These are phyloP conservation scores for Himantopus leucocephalus DNA, from an alignment of 2,113 vertebrate genomes.

Conservation along the genomic window DNA sequence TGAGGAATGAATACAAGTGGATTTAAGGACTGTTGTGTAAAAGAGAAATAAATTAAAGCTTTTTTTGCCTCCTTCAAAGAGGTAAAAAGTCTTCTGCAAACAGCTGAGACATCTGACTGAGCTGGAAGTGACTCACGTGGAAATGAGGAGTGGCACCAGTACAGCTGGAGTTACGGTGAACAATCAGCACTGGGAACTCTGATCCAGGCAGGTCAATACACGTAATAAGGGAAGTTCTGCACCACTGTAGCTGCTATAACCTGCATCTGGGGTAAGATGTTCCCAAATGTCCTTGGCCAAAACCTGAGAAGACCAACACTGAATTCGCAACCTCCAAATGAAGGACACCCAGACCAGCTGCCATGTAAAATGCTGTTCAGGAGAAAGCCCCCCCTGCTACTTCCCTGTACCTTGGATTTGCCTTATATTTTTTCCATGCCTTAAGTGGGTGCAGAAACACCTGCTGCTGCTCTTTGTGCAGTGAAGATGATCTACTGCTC, in stretches of 20 bases:
- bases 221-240: not conserved
- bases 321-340: not conserved
- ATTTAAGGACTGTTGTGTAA: not conserved
- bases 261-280: not conserved
- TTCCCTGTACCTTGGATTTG: not conserved
- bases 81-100: not conserved
- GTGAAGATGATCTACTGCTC: not conserved
- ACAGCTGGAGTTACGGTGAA: not conserved
- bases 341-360: not conserved
- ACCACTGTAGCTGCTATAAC: not conserved
- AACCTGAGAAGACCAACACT: not conserved
- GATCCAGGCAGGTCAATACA: not conserved
- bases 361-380: not conserved
- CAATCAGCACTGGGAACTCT: not conserved
- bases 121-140: not conserved
- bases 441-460: not conserved
- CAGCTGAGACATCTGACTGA: not conserved
- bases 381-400: not conserved
- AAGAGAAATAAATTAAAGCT: not conserved
- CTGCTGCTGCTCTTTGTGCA: not conserved
- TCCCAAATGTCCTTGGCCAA: not conserved
- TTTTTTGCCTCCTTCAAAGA: not conserved
- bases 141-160: not conserved
- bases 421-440: not conserved
- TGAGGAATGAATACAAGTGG: not conserved